Conservation (phyloP, 2,888 invertebrate species). For the Protodeltote pygarga region DNA sequence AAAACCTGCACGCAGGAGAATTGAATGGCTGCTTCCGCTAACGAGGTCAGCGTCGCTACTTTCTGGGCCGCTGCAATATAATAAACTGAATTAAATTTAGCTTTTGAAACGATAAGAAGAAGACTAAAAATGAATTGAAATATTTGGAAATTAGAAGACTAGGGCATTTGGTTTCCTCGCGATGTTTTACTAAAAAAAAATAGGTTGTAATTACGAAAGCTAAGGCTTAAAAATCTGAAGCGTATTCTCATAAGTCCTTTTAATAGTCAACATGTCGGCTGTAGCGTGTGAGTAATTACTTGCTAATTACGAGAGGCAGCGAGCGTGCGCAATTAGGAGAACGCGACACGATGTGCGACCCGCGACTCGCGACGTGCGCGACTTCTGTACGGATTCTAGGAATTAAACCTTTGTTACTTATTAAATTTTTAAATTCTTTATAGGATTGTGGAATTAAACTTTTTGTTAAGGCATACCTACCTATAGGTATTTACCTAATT, state of each 20-base stretch:
- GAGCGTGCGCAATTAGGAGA: constrained; percentile 60
- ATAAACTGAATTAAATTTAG: too few species aligned
- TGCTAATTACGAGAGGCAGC: constrained; percentile 74
- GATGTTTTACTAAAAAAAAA: too few species aligned
- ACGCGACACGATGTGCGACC: constrained; percentile 29
- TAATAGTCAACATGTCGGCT: constrained; percentile 34
- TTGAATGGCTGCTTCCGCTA: too few species aligned
- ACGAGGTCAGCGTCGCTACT: too few species aligned
- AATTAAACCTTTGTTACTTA: constrained; percentile 28
- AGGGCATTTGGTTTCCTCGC: too few species aligned
- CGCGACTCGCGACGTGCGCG: constrained; percentile 9
- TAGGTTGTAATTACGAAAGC: neutral
- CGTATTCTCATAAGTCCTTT: neutral
- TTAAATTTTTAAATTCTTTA: constrained; percentile 3
- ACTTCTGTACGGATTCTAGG: neutral
- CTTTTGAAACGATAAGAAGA: too few species aligned
- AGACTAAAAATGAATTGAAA: too few species aligned
- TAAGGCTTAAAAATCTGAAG: neutral
- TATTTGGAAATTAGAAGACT: too few species aligned
- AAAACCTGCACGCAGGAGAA: too few species aligned
- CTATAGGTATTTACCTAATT: too few species aligned
- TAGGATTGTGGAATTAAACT: neutral
- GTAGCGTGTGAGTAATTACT: constrained; percentile 67
- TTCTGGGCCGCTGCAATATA: too few species aligned
- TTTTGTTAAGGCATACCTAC: too few species aligned